A percentile compares a stretch with the other conserved stretches of the same genome.
Evolutionary conservation across 2,888 invertebrate genomes (phyloP).

Genomic region (Eupithecia dodoneata): DNA sequence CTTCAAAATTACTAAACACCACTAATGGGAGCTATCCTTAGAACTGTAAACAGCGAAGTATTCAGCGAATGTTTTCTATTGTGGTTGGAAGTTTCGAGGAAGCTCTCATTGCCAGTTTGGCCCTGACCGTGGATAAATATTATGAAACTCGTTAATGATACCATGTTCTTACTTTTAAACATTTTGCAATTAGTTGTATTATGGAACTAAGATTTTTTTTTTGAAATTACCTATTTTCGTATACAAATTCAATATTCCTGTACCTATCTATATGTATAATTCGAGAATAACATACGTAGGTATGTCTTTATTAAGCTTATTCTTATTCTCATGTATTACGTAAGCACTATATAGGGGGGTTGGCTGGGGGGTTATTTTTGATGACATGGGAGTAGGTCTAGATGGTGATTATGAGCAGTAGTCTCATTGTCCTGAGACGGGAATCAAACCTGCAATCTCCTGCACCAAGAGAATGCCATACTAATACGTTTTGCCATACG

Average conservation of each 20-base stretch:
- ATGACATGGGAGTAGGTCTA: too few relatives aligned
- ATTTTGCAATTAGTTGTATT: background rate
- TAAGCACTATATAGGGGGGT: too few relatives aligned
- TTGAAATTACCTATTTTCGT: background rate
- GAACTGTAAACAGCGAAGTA: slow-evolving; percentile 28
- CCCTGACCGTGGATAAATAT: slow-evolving; percentile 1
- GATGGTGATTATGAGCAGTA: too few relatives aligned
- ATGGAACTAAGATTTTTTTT: background rate
- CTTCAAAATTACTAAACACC: slow-evolving; percentile 26
- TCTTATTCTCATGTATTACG: too few relatives aligned
- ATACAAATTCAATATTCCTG: background rate
- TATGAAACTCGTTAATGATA: background rate
- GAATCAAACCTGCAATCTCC: too few relatives aligned
- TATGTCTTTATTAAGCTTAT: too few relatives aligned
- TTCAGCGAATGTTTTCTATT: background rate
- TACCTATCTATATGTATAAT: too few relatives aligned
- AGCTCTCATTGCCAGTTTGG: background rate
- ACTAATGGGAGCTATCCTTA: slow-evolving; percentile 32
- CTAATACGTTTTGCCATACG: background rate
- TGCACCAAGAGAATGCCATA: too few relatives aligned
- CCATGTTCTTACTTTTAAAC: background rate
- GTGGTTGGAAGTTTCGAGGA: slow-evolving; percentile 16
- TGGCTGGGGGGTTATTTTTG: too few relatives aligned
- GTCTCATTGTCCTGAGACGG: too few relatives aligned
- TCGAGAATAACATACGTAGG: too few relatives aligned